Evolutionary conservation across 2,113 vertebrate genomes (phyloP).

Genomic region (Motacilla alba): DNA sequence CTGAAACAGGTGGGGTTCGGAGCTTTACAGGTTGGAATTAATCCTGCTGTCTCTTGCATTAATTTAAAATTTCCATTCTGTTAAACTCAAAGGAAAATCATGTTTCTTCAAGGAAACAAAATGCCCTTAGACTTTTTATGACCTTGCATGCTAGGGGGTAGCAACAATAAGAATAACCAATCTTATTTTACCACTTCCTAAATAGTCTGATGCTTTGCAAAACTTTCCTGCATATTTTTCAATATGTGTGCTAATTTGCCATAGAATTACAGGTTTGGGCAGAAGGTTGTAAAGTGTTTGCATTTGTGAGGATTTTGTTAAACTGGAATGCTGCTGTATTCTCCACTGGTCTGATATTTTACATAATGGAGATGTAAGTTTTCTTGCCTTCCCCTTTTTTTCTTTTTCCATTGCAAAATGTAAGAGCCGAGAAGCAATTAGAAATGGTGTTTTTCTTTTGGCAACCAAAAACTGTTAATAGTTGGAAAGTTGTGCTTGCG

Average conservation of each 20-base stretch:
- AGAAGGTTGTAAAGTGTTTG: neutral
- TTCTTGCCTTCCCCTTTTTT: neutral
- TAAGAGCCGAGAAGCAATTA: conserved; percentile 60
- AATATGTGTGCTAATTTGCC: neutral
- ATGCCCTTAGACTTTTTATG: neutral
- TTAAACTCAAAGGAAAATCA: neutral
- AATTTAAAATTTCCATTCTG: neutral
- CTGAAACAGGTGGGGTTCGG: neutral
- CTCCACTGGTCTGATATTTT: neutral
- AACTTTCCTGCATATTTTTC: neutral
- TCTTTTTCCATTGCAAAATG: neutral
- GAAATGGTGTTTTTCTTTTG: conserved; percentile 65
- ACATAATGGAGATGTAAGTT: neutral
- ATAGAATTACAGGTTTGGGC: neutral
- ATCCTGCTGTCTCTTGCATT: neutral
- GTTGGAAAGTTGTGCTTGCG: conserved; percentile 73
- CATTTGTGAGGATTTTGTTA: neutral
- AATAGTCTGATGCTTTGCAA: neutral
- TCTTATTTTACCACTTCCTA: neutral
- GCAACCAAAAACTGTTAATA: conserved; percentile 72
- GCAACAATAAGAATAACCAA: neutral
- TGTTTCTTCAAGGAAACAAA: neutral
- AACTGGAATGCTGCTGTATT: neutral
- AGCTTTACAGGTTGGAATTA: neutral
- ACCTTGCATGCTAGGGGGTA: neutral